Conservation (phyloP, 2,888 invertebrate species). For the Drosophila kanekoi region DNA sequence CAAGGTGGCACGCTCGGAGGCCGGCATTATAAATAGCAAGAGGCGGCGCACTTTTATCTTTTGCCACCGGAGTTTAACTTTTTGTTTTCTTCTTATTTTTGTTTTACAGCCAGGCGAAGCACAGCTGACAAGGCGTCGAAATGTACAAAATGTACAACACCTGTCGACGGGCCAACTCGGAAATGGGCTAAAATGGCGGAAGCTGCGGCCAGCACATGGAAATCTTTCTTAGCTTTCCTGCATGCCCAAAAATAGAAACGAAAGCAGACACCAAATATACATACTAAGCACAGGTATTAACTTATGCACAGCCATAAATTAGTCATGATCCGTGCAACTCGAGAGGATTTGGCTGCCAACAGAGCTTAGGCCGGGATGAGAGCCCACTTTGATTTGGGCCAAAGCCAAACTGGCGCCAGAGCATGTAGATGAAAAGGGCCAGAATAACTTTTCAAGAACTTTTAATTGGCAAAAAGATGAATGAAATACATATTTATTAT, state of each 20-base stretch:
- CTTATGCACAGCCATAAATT: constrained; percentile 33
- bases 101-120: constrained; percentile 6
- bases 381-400: constrained; percentile 29
- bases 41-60: constrained; percentile 57
- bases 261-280: constrained; percentile 3
- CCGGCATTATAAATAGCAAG: constrained; percentile 54
- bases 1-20: too few relatives aligned
- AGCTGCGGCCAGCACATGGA: constrained; percentile 22
- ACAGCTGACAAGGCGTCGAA: constrained; percentile 31
- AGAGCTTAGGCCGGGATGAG: constrained; percentile 30
- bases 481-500: neutral
- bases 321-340: constrained; percentile 13
- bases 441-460: neutral
- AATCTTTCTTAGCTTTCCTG: constrained; percentile 25
- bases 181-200: constrained; percentile 16
- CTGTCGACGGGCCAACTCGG: constrained; percentile 57
- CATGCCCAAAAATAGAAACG: constrained; percentile 25
- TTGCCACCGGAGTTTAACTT: constrained; percentile 36
- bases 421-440: constrained; percentile 14
- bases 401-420: constrained; percentile 35
- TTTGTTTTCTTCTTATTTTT: constrained; percentile 12
- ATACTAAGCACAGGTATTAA: constrained; percentile 15
- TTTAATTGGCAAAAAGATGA: constrained; percentile 2
- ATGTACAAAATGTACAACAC: constrained; percentile 55
- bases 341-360: constrained; percentile 40